These are phyloP conservation scores for Orientallactaga sibirica DNA, from an alignment of 2,797 vertebrate genomes.

Conservation along the genomic window DNA sequence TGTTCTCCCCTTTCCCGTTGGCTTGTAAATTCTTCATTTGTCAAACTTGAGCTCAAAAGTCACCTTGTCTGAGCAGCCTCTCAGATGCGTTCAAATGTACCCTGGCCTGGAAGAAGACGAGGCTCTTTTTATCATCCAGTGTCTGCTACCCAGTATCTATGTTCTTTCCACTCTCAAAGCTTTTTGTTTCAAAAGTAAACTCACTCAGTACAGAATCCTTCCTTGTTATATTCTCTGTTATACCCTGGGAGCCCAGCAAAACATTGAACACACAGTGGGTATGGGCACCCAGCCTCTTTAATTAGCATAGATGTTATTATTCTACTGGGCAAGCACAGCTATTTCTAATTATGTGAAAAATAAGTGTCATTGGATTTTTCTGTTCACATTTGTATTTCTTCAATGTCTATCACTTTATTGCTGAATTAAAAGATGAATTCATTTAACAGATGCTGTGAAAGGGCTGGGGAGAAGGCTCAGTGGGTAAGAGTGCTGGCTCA, in stretches of 20 bases:
- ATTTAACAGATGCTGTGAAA: background rate
- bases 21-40: background rate
- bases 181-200: background rate
- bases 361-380: conserved; percentile 13
- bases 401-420: background rate
- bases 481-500: no score
- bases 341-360: background rate
- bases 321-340: background rate
- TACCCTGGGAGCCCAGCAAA: background rate
- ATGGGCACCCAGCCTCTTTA: background rate
- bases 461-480: background rate
- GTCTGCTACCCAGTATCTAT: background rate
- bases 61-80: background rate
- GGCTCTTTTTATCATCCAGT: background rate
- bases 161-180: background rate
- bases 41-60: background rate
- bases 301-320: background rate
- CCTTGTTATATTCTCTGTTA: background rate
- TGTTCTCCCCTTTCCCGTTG: background rate
- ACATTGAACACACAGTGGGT: background rate
- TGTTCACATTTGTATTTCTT: background rate
- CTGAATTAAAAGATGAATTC: background rate
- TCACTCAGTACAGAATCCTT: background rate
- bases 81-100: background rate
- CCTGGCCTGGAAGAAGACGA: background rate